These are phyloP conservation scores for Buceros bicornis DNA, from an alignment of 2,797 vertebrate genomes.

Conservation along the genomic window DNA sequence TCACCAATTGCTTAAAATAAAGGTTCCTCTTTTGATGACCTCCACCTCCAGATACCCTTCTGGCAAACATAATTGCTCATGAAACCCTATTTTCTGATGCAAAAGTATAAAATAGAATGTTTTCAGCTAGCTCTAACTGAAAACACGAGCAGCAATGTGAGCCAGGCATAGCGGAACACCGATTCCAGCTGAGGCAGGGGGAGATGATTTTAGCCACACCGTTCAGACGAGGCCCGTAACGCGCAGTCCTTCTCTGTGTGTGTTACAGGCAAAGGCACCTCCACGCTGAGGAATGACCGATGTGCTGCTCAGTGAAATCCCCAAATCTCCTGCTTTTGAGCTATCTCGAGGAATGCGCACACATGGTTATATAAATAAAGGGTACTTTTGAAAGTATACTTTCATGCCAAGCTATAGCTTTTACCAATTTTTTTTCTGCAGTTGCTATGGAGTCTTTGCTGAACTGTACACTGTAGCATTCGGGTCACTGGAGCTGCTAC, in stretches of 20 bases:
- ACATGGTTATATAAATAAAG: constrained; percentile 12
- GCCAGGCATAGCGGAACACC: neutral
- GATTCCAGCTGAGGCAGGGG: neutral
- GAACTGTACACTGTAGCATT: neutral
- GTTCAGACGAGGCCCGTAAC: fast-evolving
- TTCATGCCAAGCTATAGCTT: neutral
- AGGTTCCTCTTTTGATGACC: neutral
- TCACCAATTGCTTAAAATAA: neutral
- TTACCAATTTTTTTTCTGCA: neutral
- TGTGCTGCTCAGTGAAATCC: neutral
- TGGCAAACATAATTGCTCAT: neutral
- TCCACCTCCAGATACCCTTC: neutral
- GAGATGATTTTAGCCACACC: neutral
- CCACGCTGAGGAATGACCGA: neutral
- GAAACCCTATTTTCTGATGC: neutral
- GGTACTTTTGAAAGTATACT: constrained; percentile 7
- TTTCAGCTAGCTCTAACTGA: neutral
- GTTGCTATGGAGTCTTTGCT: constrained; percentile 39
- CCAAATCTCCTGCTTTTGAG: neutral
- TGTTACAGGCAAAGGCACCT: neutral
- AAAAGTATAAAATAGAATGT: neutral
- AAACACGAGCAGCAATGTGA: neutral
- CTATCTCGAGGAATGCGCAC: neutral
- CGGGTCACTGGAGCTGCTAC: constrained; percentile 48
- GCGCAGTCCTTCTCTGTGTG: fast-evolving